Evolutionary conservation across 2,113 vertebrate species (phyloP).

Genomic region (Halcyon senegalensis): DNA sequence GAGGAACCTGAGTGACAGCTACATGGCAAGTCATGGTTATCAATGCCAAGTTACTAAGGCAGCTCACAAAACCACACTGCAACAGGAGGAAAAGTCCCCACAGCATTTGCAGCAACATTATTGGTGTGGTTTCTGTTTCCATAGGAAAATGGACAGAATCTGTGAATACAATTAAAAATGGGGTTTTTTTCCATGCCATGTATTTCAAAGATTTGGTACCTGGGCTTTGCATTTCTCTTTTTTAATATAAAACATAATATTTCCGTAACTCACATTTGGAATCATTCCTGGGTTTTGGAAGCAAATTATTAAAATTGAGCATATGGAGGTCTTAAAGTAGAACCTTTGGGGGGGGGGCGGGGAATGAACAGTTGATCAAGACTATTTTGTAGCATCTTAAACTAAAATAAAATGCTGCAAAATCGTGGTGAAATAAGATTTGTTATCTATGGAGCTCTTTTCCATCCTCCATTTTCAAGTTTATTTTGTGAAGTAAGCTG

Average conservation of each 20-base stretch:
- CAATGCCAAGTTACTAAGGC: neutral
- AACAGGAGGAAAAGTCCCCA: constrained; percentile 54
- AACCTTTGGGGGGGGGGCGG: constrained; percentile 66
- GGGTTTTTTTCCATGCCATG: neutral
- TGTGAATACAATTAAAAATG: constrained; percentile 53
- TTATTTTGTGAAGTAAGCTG: neutral
- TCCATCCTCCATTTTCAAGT: constrained; percentile 6
- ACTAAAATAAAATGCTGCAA: constrained; percentile 68
- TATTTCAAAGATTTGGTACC: constrained; percentile 63
- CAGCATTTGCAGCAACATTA: constrained; percentile 35
- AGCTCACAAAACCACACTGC: neutral
- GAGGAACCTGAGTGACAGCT: neutral
- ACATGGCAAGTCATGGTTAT: neutral
- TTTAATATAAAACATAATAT: constrained; percentile 70
- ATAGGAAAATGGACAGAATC: constrained; percentile 41
- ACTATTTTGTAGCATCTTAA: constrained; percentile 68
- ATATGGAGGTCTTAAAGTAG: constrained; percentile 83
- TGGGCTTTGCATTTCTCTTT: constrained; percentile 65
- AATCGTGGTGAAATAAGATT: constrained; percentile 21
- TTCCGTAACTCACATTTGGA: constrained; percentile 78
- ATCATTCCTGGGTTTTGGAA: constrained; percentile 75
- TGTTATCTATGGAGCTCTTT: neutral
- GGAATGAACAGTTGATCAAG: constrained; percentile 46
- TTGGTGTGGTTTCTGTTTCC: constrained; percentile 62
- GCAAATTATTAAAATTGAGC: constrained; percentile 80